Evolutionary conservation across 2,113 vertebrate species (phyloP).

Genomic region (Campylomormyrus numenius): DNA sequence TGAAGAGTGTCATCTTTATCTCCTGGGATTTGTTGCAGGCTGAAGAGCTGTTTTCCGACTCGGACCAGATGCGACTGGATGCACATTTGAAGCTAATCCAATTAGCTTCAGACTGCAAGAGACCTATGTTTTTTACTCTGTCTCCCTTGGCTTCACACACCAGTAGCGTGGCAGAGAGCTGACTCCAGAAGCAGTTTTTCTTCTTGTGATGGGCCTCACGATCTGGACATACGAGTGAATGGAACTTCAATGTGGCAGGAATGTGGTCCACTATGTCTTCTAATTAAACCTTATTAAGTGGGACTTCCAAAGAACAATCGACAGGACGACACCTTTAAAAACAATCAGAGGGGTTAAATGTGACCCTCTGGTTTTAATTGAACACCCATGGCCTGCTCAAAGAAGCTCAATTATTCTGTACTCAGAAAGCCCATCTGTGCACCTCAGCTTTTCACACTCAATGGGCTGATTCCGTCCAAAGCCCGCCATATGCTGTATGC

Average conservation of each 20-base stretch:
- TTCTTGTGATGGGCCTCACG: neutral
- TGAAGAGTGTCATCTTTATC: constrained; percentile 5
- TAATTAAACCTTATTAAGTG: neutral
- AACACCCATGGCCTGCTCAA: neutral
- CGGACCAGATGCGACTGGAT: neutral
- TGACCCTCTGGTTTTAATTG: neutral
- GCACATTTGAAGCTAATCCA: constrained; percentile 9
- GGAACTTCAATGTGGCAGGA: neutral
- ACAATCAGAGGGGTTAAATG: neutral
- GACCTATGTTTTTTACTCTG: neutral
- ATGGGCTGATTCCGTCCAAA: neutral
- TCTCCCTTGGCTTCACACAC: constrained; percentile 1
- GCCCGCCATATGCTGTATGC: neutral
- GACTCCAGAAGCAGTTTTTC: neutral
- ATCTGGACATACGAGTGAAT: neutral
- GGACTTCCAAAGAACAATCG: neutral
- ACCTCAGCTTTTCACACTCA: neutral
- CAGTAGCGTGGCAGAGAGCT: neutral
- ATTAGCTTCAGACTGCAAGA: constrained; percentile 13
- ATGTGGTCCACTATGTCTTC: neutral
- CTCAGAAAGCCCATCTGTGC: neutral
- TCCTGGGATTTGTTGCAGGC: neutral
- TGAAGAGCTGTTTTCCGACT: neutral
- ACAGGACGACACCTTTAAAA: neutral
- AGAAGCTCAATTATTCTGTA: constrained; percentile 6